Percentiles rank a stretch among this genome's conserved stretches.
phyloP scores from a whole-genome alignment of 2,113 vertebrate species.

The Hypanus sabinus region DNA sequence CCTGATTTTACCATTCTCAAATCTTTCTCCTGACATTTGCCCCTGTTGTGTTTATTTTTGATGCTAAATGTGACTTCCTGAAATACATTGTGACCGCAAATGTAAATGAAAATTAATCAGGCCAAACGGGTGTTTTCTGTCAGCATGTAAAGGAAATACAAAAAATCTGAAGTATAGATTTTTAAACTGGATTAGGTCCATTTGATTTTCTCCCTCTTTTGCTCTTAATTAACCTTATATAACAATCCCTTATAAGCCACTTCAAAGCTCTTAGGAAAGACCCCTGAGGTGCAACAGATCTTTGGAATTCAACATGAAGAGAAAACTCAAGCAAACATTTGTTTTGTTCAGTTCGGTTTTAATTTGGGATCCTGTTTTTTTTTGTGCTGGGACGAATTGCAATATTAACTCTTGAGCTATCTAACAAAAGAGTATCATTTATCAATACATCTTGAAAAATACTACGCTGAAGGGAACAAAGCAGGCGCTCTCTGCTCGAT shows the following conservation, averaged over 20 bases:
- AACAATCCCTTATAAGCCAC: neutral
- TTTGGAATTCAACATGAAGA: neutral
- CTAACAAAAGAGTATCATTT: slow-evolving; percentile 5
- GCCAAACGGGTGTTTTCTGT: neutral
- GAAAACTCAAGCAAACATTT: neutral
- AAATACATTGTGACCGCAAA: slow-evolving; percentile 49
- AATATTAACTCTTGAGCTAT: neutral
- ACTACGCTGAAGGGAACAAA: neutral
- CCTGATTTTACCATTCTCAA: slow-evolving; percentile 43
- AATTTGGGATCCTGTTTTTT: neutral
- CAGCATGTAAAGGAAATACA: neutral
- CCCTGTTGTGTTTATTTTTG: slow-evolving; percentile 43
- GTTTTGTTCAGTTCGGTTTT: neutral
- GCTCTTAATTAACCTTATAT: neutral
- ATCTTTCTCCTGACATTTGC: slow-evolving; percentile 44
- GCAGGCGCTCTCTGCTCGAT: neutral
- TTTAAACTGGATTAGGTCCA: neutral
- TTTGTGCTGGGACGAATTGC: neutral
- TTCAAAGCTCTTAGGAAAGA: neutral
- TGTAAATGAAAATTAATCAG: slow-evolving; percentile 47
- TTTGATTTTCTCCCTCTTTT: neutral
- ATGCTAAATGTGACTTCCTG: slow-evolving; percentile 42
- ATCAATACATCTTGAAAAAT: slow-evolving; percentile 8
- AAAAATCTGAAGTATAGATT: neutral
- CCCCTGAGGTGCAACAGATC: neutral